Conservation (phyloP, 2,113 vertebrate genomes). For the Bubalus kerabau region DNA sequence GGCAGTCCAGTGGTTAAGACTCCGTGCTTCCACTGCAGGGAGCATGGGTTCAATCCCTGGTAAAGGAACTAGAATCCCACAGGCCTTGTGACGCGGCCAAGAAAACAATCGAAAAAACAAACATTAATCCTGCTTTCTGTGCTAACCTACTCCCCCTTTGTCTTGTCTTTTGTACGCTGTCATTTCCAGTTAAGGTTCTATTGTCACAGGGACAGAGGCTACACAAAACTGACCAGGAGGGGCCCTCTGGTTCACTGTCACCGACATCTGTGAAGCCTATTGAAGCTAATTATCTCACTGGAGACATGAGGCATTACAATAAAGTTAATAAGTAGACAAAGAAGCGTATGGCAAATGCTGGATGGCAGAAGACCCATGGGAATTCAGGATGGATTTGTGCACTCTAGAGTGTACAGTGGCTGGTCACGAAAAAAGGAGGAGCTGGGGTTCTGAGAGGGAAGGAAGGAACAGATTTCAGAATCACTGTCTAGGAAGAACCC, state of each 20-base stretch:
- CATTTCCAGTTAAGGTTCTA: not conserved
- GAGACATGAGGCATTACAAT: not conserved
- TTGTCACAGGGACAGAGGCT: not conserved
- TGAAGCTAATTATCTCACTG: not conserved
- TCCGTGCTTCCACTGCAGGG: not conserved
- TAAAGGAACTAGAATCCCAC: not conserved
- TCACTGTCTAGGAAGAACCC: not conserved
- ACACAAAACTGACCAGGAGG: not conserved
- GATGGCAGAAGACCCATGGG: not conserved
- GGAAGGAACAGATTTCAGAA: not conserved
- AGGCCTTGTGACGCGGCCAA: rapidly evolving
- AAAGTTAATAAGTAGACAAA: not conserved
- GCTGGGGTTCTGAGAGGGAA: not conserved
- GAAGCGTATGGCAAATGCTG: not conserved
- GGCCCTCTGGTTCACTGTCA: not conserved
- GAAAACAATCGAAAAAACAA: not conserved
- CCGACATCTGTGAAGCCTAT: not conserved
- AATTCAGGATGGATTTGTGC: not conserved
- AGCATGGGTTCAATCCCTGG: not conserved
- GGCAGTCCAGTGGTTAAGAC: not conserved
- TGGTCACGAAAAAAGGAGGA: not conserved
- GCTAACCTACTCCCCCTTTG: not conserved
- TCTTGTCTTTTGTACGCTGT: not conserved
- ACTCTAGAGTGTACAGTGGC: not conserved
- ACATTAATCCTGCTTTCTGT: not conserved